Evolutionary conservation across 2,797 vertebrate species (phyloP).

Genomic region (Propithecus deckenii): DNA sequence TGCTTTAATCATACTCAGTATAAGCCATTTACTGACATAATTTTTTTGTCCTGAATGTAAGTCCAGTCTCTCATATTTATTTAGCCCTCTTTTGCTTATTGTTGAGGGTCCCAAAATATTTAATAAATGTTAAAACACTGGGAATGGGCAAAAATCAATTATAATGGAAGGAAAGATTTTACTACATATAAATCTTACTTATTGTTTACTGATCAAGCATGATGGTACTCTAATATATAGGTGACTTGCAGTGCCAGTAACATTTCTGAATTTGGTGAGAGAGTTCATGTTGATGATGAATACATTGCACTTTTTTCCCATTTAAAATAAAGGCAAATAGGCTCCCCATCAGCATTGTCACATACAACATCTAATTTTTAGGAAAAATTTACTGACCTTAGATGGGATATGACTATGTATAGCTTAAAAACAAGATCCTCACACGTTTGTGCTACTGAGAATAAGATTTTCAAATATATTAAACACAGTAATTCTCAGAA

Average conservation of each 20-base stretch:
- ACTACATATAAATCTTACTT: neutral
- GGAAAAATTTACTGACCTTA: neutral
- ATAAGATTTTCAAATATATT: neutral
- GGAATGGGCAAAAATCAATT: neutral
- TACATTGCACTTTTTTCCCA: neutral
- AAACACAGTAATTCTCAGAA: neutral
- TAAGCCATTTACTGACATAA: neutral
- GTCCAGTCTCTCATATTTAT: neutral
- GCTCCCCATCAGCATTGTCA: neutral
- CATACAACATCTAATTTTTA: neutral
- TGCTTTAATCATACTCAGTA: neutral
- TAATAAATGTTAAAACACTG: neutral
- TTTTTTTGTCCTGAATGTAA: neutral
- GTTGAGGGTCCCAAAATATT: slow-evolving; percentile 5
- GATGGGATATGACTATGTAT: neutral
- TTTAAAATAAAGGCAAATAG: slow-evolving; percentile 27
- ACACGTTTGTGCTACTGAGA: neutral
- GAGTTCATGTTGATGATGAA: neutral
- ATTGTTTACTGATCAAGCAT: neutral
- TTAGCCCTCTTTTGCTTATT: neutral
- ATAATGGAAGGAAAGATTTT: neutral
- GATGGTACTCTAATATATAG: neutral
- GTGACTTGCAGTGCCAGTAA: neutral
- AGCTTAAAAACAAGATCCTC: neutral
- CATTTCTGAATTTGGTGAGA: neutral